Conservation (phyloP, 2,113 vertebrate genomes). For the Stegostoma tigrinum region DNA sequence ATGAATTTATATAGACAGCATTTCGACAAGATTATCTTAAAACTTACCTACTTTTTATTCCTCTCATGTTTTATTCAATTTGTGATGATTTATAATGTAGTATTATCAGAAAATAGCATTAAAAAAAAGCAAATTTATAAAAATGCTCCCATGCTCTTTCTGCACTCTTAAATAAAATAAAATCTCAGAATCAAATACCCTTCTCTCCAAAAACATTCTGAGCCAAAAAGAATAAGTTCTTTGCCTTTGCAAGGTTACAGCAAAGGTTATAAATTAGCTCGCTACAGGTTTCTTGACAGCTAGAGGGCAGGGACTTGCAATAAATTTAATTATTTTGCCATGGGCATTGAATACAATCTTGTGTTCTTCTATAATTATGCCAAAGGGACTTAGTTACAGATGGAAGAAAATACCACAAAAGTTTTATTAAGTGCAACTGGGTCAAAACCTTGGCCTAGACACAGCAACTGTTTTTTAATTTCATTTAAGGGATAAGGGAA, state of each 20-base stretch:
- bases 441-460: neutral
- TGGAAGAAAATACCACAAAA: slow-evolving; percentile 16
- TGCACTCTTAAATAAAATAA: neutral
- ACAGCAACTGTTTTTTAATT: neutral
- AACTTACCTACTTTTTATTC: neutral
- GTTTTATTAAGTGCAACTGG: neutral
- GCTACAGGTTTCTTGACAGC: slow-evolving; percentile 12
- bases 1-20: neutral
- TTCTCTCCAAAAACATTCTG: neutral
- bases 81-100: neutral
- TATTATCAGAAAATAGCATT: neutral
- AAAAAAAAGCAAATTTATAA: neutral
- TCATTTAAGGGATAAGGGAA: too few relatives aligned
- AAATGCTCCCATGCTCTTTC: neutral
- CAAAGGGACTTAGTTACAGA: slow-evolving; percentile 7
- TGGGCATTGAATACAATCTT: slow-evolving; percentile 2
- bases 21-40: neutral
- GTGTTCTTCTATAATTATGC: slow-evolving; percentile 28
- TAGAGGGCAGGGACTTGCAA: neutral
- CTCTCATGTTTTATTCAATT: neutral
- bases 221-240: neutral
- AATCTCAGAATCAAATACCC: neutral
- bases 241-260: neutral
- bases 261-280: slow-evolving; percentile 32
- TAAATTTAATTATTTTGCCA: slow-evolving; percentile 25